Evolutionary conservation across 2,888 invertebrate genomes (phyloP), one percentile per base, ranked within the genome.

Genomic region (Heteromurus nitidus): DNA sequence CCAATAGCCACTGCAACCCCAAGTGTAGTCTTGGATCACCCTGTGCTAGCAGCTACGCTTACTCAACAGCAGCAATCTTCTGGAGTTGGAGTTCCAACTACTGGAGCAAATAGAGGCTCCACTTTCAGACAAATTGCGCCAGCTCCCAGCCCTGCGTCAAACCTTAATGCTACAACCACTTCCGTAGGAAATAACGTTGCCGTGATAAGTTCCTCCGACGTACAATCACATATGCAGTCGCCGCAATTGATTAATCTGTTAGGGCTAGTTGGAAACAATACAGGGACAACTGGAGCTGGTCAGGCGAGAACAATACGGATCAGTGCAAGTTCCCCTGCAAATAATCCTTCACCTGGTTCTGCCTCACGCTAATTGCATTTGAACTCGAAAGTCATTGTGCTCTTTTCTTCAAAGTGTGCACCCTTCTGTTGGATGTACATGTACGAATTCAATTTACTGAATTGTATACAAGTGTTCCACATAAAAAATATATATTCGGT

Each of bases 51-150:
- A 11, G 83, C 86, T 11, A 84, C 86, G 1, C 69, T 86, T 1
- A 85, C 86, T 22, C 84, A 83, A 50, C 81, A 79, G 30, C 75
- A 72, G 44, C 64, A 44, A 5, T 50, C 58, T 11, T 42, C 24
- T n/a, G 55, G 42, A 1, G 50, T 18, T 3, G n/a, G 16, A 3
- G 31, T 11, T 3, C 28, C 47, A n/a, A 16, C 26, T 28, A 7
- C 31, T 30, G 60, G 58, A 30, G 31, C 47, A n/a, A 74, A 67
- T 69, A 42, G 79, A n/a, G 79, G 68, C 18, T 50, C 84, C 18
- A 80, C 81, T 11, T 87, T 84, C 53, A 47, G 87, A 75, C 87
- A 87, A 84, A 87, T 87, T 44, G 86, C 86, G 44, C 86, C 86
- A 2, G 85, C 86, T 3, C 85, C 86, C 22, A 77, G 83, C 18